Evolutionary conservation across 2,113 vertebrate species (phyloP).

Genomic region (Microtus oregoni): DNA sequence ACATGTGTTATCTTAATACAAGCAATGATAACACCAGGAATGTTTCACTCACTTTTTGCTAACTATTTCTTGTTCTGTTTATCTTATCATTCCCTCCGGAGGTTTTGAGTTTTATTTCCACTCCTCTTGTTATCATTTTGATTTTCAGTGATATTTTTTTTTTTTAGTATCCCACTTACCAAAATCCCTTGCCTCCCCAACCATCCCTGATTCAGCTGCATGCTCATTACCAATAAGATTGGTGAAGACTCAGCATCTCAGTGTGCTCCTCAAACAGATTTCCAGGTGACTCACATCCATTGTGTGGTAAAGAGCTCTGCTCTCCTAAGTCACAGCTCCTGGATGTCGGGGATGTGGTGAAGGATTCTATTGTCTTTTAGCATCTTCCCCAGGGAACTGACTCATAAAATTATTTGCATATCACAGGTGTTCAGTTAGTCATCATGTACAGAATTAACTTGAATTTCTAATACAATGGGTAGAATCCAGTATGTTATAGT

Average conservation of each 20-base stretch:
- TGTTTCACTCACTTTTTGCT: constrained; percentile 1
- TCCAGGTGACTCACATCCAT: not conserved
- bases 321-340: not conserved
- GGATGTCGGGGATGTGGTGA: not conserved
- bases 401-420: not conserved
- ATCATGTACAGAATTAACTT: not conserved
- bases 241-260: not conserved
- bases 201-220: not conserved
- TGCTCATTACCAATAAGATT: not conserved
- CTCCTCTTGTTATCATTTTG: not conserved
- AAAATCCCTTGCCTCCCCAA: not conserved
- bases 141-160: not conserved
- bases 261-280: not conserved
- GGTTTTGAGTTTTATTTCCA: not conserved
- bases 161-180: not conserved
- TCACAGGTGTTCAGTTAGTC: not conserved
- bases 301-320: not conserved
- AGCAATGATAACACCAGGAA: not conserved
- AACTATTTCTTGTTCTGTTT: not conserved
- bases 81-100: not conserved
- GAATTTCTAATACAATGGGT: not conserved
- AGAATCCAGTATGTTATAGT: not conserved
- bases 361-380: not conserved
- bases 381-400: not conserved
- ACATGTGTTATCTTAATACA: not conserved